Base-by-base conservation (phyloP, 2,888 invertebrate species). In the Agonopterix arenella region DNA sequence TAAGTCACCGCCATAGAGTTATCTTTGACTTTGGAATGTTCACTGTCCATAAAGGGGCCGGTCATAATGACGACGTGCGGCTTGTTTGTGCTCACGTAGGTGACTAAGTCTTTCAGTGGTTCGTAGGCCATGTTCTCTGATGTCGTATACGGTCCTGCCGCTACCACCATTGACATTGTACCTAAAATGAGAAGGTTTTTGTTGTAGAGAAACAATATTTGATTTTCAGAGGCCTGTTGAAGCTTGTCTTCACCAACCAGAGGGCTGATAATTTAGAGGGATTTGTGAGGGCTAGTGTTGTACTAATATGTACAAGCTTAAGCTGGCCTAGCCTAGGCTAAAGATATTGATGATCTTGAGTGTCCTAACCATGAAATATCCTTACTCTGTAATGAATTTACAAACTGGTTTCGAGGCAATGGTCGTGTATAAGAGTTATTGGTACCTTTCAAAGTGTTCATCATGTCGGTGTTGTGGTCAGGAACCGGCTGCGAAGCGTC, bases 121-220 rank as follows among this genome's bases (percentile, higher is more conserved):
- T 96, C 94, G 71, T 95, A 97, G 0, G 90, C 80, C 50, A 97
- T 76, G 72, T 94, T 94, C 64, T 95, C 94, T 2, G 91, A 90
- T 3, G 94, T 90, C 0, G 97, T 96, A 71, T 93, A 98, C 0
- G 98, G 98, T 0, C 97, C 98, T 18, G 94, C 90, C 1, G 95
- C 96, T 42, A 96, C 84, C 10, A 96, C 90, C 52, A 97, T 82
- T 61, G 92, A 92, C 47, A 94, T 56, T 54, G 90, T 85, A 38
- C 91, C 92, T 85, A 40, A 40, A 40, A 40, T n/a, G 40, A n/a
- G 1, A 40, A 40, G 38, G 18, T 3, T 4, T 28, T 28, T 28
- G 5, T 28, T 28, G 28, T 28, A 28, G 4, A 4, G 28, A 4
- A 28, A 28, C 28, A 28, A 28, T 28, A 28, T 28, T 7, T 28